phyloP scores from a whole-genome alignment of 2,888 invertebrate species.

The Chloroclystis v-ata region DNA sequence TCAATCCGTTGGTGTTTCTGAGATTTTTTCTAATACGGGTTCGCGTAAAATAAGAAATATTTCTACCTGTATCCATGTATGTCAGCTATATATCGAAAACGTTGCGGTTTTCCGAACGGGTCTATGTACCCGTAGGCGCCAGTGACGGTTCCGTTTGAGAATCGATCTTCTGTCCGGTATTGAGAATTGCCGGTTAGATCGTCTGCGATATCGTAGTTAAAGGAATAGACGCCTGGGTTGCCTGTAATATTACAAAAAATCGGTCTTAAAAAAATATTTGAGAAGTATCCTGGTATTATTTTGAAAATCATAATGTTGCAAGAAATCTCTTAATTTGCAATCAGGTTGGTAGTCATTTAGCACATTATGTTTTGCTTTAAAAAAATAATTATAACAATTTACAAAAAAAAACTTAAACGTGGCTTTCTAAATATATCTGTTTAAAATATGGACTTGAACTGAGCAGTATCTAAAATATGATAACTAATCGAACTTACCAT shows the following conservation, averaged over 20 bases:
- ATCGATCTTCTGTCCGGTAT: conserved; percentile 83
- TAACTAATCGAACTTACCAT: conserved; percentile 45
- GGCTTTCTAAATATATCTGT: no score
- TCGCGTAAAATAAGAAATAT: neutral
- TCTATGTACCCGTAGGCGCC: conserved; percentile 86
- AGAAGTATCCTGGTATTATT: no score
- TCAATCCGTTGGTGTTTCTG: no score
- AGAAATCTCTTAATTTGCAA: no score
- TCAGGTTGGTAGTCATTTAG: no score
- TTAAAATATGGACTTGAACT: no score
- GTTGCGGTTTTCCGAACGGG: conserved; percentile 78
- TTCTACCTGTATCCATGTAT: conserved; percentile 80
- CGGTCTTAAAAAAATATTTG: no score
- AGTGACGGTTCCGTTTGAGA: conserved; percentile 82
- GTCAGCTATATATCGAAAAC: conserved; percentile 82
- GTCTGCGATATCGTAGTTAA: conserved; percentile 85
- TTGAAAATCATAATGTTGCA: no score
- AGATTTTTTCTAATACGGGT: no score
- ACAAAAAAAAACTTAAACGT: no score
- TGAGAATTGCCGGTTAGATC: conserved; percentile 81
- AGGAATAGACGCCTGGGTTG: conserved; percentile 81
- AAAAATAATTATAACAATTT: no score
- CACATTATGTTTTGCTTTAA: no score
- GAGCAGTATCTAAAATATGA: neutral
- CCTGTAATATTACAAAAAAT: conserved; percentile 37